Conservation (phyloP, 1,140 invertebrate genomes). For the Aricia agestis region DNA sequence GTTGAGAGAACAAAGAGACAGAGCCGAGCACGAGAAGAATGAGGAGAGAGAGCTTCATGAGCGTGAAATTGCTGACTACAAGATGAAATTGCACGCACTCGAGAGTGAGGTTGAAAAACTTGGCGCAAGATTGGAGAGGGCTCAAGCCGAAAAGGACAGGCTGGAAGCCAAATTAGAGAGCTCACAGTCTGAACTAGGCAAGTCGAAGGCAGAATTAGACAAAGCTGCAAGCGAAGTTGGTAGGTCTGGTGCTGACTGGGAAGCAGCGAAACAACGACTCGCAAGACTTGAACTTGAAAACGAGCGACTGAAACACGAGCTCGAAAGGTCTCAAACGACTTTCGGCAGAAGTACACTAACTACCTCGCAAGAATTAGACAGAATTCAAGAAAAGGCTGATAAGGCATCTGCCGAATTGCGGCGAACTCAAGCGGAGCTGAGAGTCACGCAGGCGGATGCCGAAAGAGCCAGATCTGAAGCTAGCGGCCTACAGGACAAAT, state of each 20-base stretch:
- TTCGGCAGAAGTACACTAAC: conserved; percentile 86
- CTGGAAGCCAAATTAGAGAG: conserved; percentile 93
- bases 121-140: conserved; percentile 89
- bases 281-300: conserved; percentile 92
- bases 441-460: conserved; percentile 90
- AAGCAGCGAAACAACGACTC: conserved; percentile 90
- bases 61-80: conserved; percentile 95
- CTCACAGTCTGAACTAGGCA: conserved; percentile 94
- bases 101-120: conserved; percentile 95
- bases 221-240: conserved; percentile 93
- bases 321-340: conserved; percentile 88
- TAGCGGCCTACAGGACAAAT: conserved; percentile 91
- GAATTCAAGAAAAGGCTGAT: conserved; percentile 91
- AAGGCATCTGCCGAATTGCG: conserved; percentile 89
- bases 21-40: conserved; percentile 96
- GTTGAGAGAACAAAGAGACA: conserved; percentile 90
- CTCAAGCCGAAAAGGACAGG: conserved; percentile 91
- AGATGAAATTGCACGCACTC: conserved; percentile 93
- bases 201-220: conserved; percentile 94
- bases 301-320: conserved; percentile 88
- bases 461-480: conserved; percentile 90
- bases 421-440: conserved; percentile 89
- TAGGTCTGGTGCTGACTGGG: conserved; percentile 91
- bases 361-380: conserved; percentile 86
- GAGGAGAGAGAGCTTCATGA: conserved; percentile 97